Evolutionary conservation across 2,888 invertebrate species (phyloP).

Genomic region (Andrena flavipes): DNA sequence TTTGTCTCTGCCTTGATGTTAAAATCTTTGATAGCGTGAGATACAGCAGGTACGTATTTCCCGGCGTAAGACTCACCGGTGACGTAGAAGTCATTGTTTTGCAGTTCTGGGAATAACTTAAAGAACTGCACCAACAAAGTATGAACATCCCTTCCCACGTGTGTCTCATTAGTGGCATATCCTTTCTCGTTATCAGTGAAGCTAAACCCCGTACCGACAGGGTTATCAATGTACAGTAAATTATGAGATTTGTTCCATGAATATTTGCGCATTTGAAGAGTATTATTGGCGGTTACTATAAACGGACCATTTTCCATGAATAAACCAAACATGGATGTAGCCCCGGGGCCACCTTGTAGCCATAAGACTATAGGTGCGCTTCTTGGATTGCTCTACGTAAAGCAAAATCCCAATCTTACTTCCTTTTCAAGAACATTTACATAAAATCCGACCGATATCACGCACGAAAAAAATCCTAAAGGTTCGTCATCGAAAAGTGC

Average conservation of each 20-base stretch:
- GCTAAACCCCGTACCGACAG: conserved; percentile 96
- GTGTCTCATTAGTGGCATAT: conserved; percentile 91
- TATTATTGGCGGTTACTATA: conserved; percentile 85
- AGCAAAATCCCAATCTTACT: conserved; percentile 5
- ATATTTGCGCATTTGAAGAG: conserved; percentile 88
- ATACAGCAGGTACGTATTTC: conserved; percentile 91
- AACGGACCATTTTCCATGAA: conserved; percentile 95
- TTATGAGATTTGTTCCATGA: conserved; percentile 93
- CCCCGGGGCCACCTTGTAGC: conserved; percentile 95
- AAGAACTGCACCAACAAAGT: conserved; percentile 93
- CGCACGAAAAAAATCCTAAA: not conserved
- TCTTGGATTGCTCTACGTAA: conserved; percentile 83
- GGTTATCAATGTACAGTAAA: conserved; percentile 96
- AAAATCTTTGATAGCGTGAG: conserved; percentile 90
- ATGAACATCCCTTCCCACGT: conserved; percentile 93
- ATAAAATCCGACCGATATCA: too few relatives aligned
- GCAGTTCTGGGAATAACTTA: conserved; percentile 91
- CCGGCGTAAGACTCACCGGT: conserved; percentile 97
- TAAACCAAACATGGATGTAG: conserved; percentile 91
- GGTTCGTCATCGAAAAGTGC: not conserved
- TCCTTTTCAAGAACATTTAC: not conserved
- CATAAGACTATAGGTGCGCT: conserved; percentile 91
- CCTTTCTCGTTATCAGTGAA: conserved; percentile 92
- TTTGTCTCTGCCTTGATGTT: conserved; percentile 87
- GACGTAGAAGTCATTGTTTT: conserved; percentile 92